Percentiles rank a stretch among this genome's conserved stretches.
These are phyloP conservation scores for Gobius niger DNA, from an alignment of 2,113 vertebrate species.

Conservation along the genomic window DNA sequence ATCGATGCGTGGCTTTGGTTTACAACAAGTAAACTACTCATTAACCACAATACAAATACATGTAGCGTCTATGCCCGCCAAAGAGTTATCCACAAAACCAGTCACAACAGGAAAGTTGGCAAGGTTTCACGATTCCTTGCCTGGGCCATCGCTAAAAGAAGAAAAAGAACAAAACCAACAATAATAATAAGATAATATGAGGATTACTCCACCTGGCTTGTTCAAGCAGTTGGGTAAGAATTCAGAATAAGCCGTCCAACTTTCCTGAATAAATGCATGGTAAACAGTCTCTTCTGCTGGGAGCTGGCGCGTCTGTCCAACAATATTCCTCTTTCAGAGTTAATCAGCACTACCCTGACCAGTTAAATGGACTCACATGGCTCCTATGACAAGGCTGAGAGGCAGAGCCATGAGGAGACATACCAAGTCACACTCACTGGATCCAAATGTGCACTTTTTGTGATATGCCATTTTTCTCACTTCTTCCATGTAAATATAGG, in stretches of 20 bases:
- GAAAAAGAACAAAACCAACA: constrained; percentile 21
- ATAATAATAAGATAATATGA: neutral
- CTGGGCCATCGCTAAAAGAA: neutral
- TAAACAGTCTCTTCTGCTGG: constrained; percentile 15
- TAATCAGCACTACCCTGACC: constrained; percentile 62
- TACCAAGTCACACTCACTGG: constrained; percentile 31
- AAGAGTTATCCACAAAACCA: constrained; percentile 26
- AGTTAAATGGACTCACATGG: constrained; percentile 76
- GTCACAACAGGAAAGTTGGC: constrained; percentile 7
- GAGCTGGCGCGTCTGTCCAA: constrained; percentile 47
- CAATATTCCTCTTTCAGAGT: constrained; percentile 68
- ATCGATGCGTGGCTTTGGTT: constrained; percentile 51
- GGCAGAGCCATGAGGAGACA: constrained; percentile 32
- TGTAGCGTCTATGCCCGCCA: constrained; percentile 12
- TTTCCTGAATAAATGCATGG: constrained; percentile 11
- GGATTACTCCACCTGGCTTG: neutral
- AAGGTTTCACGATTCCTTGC: neutral
- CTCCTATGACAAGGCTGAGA: constrained; percentile 30
- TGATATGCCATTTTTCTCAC: constrained; percentile 25
- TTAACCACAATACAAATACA: constrained; percentile 82
- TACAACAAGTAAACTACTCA: constrained; percentile 75
- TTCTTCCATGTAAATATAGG: neutral
- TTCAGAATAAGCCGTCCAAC: neutral
- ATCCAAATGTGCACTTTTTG: constrained; percentile 43
- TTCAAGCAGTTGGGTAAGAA: neutral